Base-by-base conservation (phyloP, 2,113 vertebrate genomes). In the Pithys albifrons region DNA sequence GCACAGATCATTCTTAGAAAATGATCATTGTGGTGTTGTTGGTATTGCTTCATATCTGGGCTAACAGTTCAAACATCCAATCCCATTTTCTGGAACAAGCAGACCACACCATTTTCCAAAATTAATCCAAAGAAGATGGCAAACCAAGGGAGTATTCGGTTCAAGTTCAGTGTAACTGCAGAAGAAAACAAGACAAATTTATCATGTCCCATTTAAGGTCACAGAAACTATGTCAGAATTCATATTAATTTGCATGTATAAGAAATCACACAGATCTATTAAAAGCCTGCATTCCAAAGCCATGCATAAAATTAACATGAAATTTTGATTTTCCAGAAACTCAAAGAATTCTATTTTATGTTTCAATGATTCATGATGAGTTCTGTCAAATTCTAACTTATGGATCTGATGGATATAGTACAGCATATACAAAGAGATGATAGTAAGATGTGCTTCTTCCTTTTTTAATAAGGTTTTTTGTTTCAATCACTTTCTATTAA, bases 141-240 rank as follows among this genome's bases (percentile, higher is more conserved):
- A 93, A 98, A 29, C 86, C 99, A 86, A 9, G 99, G 98, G 14
- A 99, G 95, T 64, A 98, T 96, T 29, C 99, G 97, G 58, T 96
- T 99, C 97, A 98, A 97, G 94, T 99, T 99, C 88, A 99, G 96
- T 41, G 99, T 98, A 95, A 99, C 99, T 99, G 96, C 16, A 85
- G 93, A 93, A 96, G 46, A 93, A 96, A 92, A 67, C 20, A 88
- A 14, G 75, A 31, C 9, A 66, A n/a, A 48, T 74, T 14, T 59
- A 31, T 73, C 39, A 49, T 17, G 15, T 61, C 19, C 7, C 18
- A 51, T 65, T 71, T 65, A 61, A 76, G 39, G 61, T 46, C 22
- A 72, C 0, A 90, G 61, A 89, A 86, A 71, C 45, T 25, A 46
- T 7, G 9, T 43, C 13, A 83, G 9, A 83, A 91, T 88, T 91